Evolutionary conservation across 2,113 vertebrate genomes (phyloP).

Genomic region (Xyrauchen texanus): DNA sequence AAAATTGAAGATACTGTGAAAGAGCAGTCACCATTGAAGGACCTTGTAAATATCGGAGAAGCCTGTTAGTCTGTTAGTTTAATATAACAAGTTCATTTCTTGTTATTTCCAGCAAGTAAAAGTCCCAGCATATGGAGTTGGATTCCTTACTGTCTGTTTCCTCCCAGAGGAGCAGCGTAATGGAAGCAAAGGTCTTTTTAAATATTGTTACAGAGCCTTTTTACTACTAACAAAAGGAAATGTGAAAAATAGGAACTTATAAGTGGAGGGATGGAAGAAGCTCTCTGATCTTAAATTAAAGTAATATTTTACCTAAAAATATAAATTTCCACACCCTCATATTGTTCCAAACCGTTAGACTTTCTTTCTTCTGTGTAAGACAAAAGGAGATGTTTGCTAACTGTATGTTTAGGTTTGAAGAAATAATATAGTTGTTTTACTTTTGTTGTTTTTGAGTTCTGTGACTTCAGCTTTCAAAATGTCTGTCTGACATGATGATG

Average conservation of each 20-base stretch:
- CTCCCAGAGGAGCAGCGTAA: constrained; percentile 15
- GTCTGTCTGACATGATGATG: background rate
- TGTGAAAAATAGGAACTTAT: background rate
- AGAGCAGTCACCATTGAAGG: constrained; percentile 31
- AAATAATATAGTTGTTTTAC: too few relatives aligned
- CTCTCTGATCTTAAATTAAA: constrained; percentile 13
- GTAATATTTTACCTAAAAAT: too few relatives aligned
- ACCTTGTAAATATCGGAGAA: constrained; percentile 1
- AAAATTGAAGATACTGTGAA: constrained; percentile 34
- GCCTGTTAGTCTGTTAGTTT: constrained; percentile 23
- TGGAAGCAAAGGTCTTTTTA: constrained; percentile 34
- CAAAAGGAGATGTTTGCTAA: too few relatives aligned
- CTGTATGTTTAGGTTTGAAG: too few relatives aligned
- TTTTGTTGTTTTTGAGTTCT: background rate
- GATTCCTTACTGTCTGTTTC: constrained; percentile 4
- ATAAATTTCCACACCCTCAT: too few relatives aligned
- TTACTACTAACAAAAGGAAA: constrained; percentile 19
- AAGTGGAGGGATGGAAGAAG: background rate
- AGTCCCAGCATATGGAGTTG: constrained; percentile 2
- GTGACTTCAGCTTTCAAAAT: background rate
- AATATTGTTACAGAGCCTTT: constrained; percentile 26
- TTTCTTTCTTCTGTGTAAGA: too few relatives aligned
- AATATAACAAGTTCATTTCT: constrained; percentile 17
- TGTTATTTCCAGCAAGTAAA: constrained; percentile 24
- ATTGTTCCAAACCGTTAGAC: too few relatives aligned